Conservation (phyloP, 2,797 vertebrate species). For the Paratrypauchen microcephalus region DNA sequence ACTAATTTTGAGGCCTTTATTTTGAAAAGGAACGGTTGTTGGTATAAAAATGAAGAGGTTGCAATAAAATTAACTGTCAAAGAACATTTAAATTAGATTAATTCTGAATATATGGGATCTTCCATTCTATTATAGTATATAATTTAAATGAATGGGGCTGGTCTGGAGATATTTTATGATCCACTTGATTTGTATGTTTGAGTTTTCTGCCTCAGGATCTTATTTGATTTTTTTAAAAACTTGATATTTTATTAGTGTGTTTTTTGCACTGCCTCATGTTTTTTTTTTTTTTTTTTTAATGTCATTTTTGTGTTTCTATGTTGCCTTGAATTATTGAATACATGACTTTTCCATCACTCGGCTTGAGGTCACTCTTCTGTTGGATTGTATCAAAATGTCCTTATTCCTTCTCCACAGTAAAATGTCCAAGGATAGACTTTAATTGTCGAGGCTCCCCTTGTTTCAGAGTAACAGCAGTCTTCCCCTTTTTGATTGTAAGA, state of each 20-base stretch:
- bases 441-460: constrained; percentile 31
- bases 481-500: background rate
- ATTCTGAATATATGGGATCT: constrained; percentile 57
- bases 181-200: constrained; percentile 59
- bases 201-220: constrained; percentile 77
- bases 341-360: constrained; percentile 72
- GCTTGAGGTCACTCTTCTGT: constrained; percentile 62
- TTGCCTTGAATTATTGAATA: constrained; percentile 79
- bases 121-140: constrained; percentile 59
- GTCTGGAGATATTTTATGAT: constrained; percentile 65
- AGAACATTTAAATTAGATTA: constrained; percentile 55
- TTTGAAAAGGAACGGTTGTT: constrained; percentile 40
- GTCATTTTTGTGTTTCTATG: constrained; percentile 56
- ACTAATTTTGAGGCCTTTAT: constrained; percentile 58
- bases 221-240: constrained; percentile 67
- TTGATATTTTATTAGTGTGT: constrained; percentile 74
- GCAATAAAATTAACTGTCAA: constrained; percentile 45
- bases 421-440: constrained; percentile 37
- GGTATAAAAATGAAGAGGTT: constrained; percentile 26
- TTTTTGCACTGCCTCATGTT: constrained; percentile 79
- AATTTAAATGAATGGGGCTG: constrained; percentile 73
- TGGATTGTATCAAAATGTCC: constrained; percentile 38
- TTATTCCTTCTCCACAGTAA: background rate
- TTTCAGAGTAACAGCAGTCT: background rate
- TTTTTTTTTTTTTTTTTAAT: constrained; percentile 54